These are phyloP conservation scores for Cephus cinctus DNA, from an alignment of 1,140 invertebrate species.

Conservation along the genomic window DNA sequence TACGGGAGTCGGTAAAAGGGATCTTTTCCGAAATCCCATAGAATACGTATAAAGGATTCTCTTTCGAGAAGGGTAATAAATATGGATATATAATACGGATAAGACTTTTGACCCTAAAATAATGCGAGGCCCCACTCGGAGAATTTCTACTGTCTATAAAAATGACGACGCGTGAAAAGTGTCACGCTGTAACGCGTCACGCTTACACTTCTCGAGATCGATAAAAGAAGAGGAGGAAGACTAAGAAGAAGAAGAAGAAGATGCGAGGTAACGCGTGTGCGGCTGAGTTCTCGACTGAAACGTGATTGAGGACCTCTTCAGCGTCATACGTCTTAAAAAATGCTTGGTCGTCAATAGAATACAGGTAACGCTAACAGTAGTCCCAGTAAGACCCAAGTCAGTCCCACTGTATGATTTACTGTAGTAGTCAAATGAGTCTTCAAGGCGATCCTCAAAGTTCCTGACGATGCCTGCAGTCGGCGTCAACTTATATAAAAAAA, in stretches of 20 bases:
- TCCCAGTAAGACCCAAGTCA: background rate
- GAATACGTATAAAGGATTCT: too few relatives aligned
- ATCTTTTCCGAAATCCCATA: background rate
- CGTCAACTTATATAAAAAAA: too few relatives aligned
- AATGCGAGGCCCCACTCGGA: too few relatives aligned
- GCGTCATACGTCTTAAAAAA: slow-evolving; percentile 17
- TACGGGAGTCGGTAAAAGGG: background rate
- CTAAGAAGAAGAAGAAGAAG: slow-evolving; percentile 13
- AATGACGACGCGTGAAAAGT: slow-evolving; percentile 36
- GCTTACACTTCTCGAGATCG: background rate
- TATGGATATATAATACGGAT: too few relatives aligned
- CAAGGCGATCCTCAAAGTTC: background rate
- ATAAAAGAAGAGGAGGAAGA: slow-evolving; percentile 25
- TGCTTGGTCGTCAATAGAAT: too few relatives aligned
- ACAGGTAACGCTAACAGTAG: slow-evolving; percentile 32
- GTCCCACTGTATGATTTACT: background rate
- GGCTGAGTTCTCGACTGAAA: slow-evolving; percentile 32
- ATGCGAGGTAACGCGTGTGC: too few relatives aligned
- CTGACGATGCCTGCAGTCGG: too few relatives aligned
- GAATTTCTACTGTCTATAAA: too few relatives aligned
- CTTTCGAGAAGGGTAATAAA: too few relatives aligned
- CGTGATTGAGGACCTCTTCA: slow-evolving; percentile 40
- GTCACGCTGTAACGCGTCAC: too few relatives aligned
- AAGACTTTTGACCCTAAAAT: too few relatives aligned
- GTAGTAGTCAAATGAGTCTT: background rate